Conservation (phyloP, 1,140 invertebrate genomes). For the Drosophila nebulosa region DNA sequence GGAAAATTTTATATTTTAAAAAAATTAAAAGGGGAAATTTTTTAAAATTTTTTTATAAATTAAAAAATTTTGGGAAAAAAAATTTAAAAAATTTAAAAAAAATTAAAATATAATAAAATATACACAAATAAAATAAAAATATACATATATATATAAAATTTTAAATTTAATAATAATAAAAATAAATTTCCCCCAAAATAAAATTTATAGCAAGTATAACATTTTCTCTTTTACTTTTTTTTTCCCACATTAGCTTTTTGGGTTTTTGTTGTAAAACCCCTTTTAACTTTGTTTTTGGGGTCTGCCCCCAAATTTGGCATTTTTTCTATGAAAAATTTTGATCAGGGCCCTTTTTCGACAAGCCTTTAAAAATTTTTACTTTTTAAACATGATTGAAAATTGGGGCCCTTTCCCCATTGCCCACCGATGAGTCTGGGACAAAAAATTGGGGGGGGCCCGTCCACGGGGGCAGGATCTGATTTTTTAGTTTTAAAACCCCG, state of each 20-base stretch:
- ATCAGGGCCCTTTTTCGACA: neutral
- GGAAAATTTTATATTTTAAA: no score
- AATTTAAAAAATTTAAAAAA: conserved; percentile 42
- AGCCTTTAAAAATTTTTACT: conserved; percentile 31
- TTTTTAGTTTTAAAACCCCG: conserved; percentile 56
- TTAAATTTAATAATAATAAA: neutral
- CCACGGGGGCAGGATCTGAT: conserved; percentile 25
- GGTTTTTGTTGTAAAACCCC: conserved; percentile 41
- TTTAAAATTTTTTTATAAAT: conserved; percentile 43
- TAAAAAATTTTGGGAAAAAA: conserved; percentile 65
- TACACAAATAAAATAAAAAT: conserved; percentile 64
- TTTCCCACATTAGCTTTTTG: neutral
- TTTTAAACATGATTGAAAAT: conserved; percentile 62
- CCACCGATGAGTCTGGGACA: conserved; percentile 30
- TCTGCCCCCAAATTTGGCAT: neutral
- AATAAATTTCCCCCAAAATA: conserved; percentile 36
- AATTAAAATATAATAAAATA: conserved; percentile 50
- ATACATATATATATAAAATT: neutral
- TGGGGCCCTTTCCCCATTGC: conserved; percentile 46
- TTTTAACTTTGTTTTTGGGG: conserved; percentile 44
- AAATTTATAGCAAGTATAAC: conserved; percentile 58
- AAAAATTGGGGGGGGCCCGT: no score
- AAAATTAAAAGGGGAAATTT: no score
- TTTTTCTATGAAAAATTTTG: neutral
- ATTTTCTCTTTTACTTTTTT: conserved; percentile 22